Conservation (phyloP, 2,888 invertebrate species). For the Zaprionus obscuricornis region DNA sequence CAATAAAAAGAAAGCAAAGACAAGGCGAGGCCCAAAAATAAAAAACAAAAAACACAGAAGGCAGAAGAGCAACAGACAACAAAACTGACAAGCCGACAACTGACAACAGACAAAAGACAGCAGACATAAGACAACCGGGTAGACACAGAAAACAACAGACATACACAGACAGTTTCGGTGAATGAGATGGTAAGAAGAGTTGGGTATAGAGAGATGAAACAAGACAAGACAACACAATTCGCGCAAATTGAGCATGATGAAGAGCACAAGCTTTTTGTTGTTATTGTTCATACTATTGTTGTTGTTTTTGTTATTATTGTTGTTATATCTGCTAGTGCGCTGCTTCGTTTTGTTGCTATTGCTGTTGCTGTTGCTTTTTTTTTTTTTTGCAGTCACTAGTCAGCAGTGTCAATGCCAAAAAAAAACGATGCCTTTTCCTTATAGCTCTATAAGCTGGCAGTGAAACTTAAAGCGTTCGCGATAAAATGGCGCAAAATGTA, state of each 20-base stretch:
- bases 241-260: constrained; percentile 78
- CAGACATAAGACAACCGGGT: too few relatives aligned
- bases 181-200: constrained; percentile 18
- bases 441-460: constrained; percentile 34
- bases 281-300: constrained; percentile 6
- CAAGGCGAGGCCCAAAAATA: constrained; percentile 30
- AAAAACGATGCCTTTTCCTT: constrained; percentile 58
- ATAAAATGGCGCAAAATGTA: constrained; percentile 45
- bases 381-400: constrained; percentile 22
- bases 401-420: constrained; percentile 70
- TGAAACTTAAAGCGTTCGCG: constrained; percentile 62
- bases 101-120: constrained; percentile 12
- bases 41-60: constrained; percentile 48
- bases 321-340: too few relatives aligned
- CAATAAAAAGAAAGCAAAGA: constrained; percentile 8
- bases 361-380: constrained; percentile 10
- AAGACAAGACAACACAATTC: constrained; percentile 72
- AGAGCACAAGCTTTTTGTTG: constrained; percentile 53
- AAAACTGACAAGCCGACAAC: constrained; percentile 16
- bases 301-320: constrained; percentile 15
- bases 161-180: constrained; percentile 33
- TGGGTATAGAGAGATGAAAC: constrained; percentile 41
- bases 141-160: constrained; percentile 12
- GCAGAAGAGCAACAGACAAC: constrained; percentile 20
- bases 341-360: too few relatives aligned